Percentiles rank a stretch among this genome's conserved stretches.
phyloP scores from a whole-genome alignment of 2,113 vertebrate genomes.

The Microtus montanus region DNA sequence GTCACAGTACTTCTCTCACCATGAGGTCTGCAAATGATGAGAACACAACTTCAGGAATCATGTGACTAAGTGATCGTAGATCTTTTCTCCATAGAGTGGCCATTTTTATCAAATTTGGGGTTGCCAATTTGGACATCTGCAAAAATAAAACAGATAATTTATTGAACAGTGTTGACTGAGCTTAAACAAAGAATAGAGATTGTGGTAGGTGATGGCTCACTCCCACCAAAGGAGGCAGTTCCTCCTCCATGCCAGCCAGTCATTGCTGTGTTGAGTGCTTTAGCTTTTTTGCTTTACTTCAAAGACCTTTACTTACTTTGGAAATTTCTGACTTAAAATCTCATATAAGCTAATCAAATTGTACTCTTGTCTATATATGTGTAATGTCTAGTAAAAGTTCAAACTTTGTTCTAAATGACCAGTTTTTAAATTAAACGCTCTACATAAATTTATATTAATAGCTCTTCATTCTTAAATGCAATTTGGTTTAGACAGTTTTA shows the following conservation, averaged over 20 bases:
- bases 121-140: not conserved
- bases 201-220: not conserved
- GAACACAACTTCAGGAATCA: not conserved
- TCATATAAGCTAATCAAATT: not conserved
- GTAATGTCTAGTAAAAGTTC: not conserved
- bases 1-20: not conserved
- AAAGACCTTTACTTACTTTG: not conserved
- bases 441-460: conserved; percentile 30
- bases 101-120: not conserved
- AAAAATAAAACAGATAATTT: not conserved
- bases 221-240: not conserved
- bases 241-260: not conserved
- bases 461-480: not conserved
- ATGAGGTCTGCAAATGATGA: not conserved
- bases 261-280: not conserved
- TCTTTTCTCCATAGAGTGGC: not conserved
- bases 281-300: not conserved
- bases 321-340: conserved; percentile 29
- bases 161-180: not conserved
- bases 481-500: conserved; percentile 25
- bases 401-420: conserved; percentile 21
- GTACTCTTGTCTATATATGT: not conserved
- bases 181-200: not conserved
- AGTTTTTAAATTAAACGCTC: conserved; percentile 20
- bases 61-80: not conserved